These are phyloP conservation scores for Caracal caracal DNA, from an alignment of 2,113 vertebrate genomes.

Conservation along the genomic window DNA sequence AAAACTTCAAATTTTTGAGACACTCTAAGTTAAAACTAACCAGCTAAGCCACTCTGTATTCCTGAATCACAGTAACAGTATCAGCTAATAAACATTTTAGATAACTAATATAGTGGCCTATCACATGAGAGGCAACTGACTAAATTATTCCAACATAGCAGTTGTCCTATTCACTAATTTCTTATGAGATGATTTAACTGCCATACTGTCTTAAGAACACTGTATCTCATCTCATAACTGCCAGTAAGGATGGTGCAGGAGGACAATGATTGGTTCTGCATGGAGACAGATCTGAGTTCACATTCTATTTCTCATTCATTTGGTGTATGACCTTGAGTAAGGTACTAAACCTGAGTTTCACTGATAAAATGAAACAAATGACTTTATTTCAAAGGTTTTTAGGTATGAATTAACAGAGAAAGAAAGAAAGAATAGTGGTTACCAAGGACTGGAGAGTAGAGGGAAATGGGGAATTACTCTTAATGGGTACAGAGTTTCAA, in stretches of 20 bases:
- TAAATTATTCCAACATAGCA: neutral
- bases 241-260: neutral
- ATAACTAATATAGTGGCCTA: neutral
- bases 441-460: neutral
- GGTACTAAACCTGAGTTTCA: neutral
- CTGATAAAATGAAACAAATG: slow-evolving; percentile 6
- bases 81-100: neutral
- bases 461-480: neutral
- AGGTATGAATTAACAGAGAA: neutral
- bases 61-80: neutral
- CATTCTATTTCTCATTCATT: neutral
- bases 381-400: slow-evolving; percentile 7
- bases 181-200: neutral
- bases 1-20: neutral
- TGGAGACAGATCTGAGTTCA: neutral
- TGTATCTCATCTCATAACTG: neutral
- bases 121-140: neutral
- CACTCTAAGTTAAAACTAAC: neutral
- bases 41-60: neutral
- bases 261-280: neutral
- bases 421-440: neutral
- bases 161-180: neutral
- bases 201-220: neutral
- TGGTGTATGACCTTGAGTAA: neutral
- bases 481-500: neutral